Conservation (phyloP, 2,888 invertebrate genomes). For the Lysandra coridon region DNA sequence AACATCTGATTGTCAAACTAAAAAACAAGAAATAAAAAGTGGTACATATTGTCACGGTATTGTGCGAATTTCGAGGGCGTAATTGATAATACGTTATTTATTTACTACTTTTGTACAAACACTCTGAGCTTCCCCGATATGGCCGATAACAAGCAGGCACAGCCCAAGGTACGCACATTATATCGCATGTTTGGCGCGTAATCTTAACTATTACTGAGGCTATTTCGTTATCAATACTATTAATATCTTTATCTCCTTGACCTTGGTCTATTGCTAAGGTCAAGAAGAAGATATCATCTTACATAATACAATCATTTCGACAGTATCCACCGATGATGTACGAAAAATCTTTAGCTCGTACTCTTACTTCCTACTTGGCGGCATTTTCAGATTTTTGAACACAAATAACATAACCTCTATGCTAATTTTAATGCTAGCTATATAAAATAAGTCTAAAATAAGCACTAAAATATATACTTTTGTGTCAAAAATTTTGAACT, state of each 20-base stretch:
- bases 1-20: constrained; percentile 27
- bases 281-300: constrained; percentile 47
- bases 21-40: constrained; percentile 21
- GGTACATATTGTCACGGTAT: not conserved
- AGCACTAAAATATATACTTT: not conserved
- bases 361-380: not conserved
- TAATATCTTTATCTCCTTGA: constrained; percentile 52
- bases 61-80: not conserved
- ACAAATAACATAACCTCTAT: not conserved
- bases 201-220: constrained; percentile 40
- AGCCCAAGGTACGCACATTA: constrained; percentile 68
- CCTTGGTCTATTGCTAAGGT: constrained; percentile 65
- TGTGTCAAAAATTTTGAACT: not conserved
- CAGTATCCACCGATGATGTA: constrained; percentile 14
- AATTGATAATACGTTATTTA: not conserved
- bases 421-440: not conserved
- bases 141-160: constrained; percentile 59
- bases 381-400: not conserved
- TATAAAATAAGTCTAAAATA: not conserved
- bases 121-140: constrained; percentile 54
- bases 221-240: constrained; percentile 44
- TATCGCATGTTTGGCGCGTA: constrained; percentile 38
- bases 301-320: constrained; percentile 26
- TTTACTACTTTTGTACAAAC: constrained; percentile 27
- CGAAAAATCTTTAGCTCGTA: not conserved